Evolutionary conservation across 2,797 vertebrate genomes (phyloP).

Genomic region (Urocyon cinereoargenteus): DNA sequence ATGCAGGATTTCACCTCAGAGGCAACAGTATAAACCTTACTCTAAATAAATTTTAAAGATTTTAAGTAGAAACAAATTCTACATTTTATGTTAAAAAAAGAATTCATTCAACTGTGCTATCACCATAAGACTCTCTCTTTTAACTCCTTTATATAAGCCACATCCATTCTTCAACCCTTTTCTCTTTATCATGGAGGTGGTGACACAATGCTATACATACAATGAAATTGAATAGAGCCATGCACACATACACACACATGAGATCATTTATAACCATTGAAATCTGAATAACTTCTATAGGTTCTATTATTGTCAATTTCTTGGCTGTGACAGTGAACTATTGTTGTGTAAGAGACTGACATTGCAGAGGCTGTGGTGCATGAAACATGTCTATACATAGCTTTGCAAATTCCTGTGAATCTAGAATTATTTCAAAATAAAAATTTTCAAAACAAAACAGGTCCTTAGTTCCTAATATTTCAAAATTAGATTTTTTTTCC

Average conservation of each 20-base stretch:
- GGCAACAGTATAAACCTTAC: neutral
- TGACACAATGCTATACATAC: neutral
- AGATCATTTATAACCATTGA: neutral
- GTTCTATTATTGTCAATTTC: neutral
- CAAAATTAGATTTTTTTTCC: neutral
- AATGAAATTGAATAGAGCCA: neutral
- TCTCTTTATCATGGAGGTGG: neutral
- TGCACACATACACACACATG: neutral
- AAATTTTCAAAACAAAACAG: neutral
- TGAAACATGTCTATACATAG: neutral
- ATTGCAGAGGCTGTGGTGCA: neutral
- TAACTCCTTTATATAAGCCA: neutral
- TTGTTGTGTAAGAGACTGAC: neutral
- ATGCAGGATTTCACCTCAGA: slow-evolving; percentile 30
- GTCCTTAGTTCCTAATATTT: neutral
- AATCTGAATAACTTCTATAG: neutral
- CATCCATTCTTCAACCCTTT: neutral
- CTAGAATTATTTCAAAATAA: slow-evolving; percentile 33
- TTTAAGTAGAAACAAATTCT: slow-evolving; percentile 25
- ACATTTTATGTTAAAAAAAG: neutral
- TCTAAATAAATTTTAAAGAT: neutral
- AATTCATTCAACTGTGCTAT: neutral
- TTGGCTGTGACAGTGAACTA: neutral
- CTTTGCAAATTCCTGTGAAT: neutral
- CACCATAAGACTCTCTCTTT: neutral